Conservation (phyloP, 2,888 invertebrate species). For the Dysmachus trigonus region DNA sequence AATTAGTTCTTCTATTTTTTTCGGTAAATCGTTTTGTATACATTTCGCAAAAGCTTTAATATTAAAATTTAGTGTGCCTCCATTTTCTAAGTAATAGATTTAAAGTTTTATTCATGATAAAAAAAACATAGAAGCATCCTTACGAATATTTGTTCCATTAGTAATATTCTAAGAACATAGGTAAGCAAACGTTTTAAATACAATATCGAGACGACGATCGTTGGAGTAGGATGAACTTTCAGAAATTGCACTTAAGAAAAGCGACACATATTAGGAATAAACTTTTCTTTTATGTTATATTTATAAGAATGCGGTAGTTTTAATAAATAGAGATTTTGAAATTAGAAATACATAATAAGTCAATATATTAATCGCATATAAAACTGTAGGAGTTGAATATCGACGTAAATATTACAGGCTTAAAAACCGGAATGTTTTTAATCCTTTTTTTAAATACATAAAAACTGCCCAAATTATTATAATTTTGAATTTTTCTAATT, state of each 20-base stretch:
- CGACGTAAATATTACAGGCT: not conserved
- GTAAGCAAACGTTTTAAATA: not conserved
- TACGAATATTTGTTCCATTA: not conserved
- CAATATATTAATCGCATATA: not conserved
- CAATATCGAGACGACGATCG: not conserved
- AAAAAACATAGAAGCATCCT: constrained; percentile 34
- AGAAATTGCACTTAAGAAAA: not conserved
- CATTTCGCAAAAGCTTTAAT: constrained; percentile 59
- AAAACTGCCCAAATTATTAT: not conserved
- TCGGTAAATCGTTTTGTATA: not conserved
- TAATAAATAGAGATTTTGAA: not conserved
- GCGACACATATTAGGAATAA: not conserved
- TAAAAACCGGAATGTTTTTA: not conserved
- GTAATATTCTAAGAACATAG: not conserved
- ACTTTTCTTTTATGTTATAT: not conserved
- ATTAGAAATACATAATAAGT: not conserved
- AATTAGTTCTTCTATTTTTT: not conserved
- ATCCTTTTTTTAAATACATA: not conserved
- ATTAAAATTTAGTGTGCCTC: constrained; percentile 64
- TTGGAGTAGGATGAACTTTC: not conserved
- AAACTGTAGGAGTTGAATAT: not conserved
- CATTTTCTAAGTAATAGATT: constrained; percentile 58
- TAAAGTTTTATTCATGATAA: not conserved
- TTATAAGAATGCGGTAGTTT: not conserved
- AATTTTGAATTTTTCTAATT: not conserved